Percentiles rank a stretch among this genome's conserved stretches.
Conservation (phyloP, 2,888 invertebrate genomes). For the Dasysyrphus albostriatus region DNA sequence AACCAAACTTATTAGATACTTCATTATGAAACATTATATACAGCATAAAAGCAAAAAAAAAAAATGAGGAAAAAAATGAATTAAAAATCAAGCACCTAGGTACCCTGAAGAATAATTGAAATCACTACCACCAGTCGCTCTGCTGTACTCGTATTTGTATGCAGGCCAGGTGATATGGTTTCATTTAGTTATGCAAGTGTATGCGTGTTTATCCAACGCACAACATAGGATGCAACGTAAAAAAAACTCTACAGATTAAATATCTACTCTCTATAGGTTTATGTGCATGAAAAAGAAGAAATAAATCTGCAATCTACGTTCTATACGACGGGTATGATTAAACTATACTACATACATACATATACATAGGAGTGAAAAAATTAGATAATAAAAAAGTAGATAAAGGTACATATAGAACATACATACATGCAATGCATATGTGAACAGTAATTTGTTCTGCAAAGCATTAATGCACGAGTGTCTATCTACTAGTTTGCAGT, state of each 20-base stretch:
- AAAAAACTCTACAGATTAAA: slow-evolving; percentile 28
- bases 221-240: background rate
- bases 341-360: slow-evolving; percentile 8
- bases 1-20: slow-evolving; percentile 23
- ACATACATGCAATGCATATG: background rate
- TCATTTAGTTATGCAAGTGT: slow-evolving; percentile 15
- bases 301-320: slow-evolving; percentile 40
- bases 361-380: background rate
- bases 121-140: slow-evolving; percentile 31
- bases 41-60: slow-evolving; percentile 25
- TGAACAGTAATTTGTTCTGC: slow-evolving; percentile 24
- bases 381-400: slow-evolving; percentile 15
- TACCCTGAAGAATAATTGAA: slow-evolving; percentile 25
- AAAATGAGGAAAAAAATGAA: slow-evolving; percentile 7
- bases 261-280: slow-evolving; percentile 9
- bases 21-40: slow-evolving; percentile 36
- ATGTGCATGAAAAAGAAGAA: slow-evolving; percentile 34
- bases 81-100: slow-evolving; percentile 43
- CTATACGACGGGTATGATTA: slow-evolving; percentile 12
- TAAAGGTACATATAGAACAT: background rate
- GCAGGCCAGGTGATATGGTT: slow-evolving; percentile 29
- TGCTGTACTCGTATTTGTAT: background rate
- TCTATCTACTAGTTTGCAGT: slow-evolving; percentile 16
- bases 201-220: slow-evolving; percentile 14
- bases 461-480: slow-evolving; percentile 16